These are phyloP conservation scores for Ophion ventricosus DNA, from an alignment of 2,888 invertebrate species.

Conservation along the genomic window DNA sequence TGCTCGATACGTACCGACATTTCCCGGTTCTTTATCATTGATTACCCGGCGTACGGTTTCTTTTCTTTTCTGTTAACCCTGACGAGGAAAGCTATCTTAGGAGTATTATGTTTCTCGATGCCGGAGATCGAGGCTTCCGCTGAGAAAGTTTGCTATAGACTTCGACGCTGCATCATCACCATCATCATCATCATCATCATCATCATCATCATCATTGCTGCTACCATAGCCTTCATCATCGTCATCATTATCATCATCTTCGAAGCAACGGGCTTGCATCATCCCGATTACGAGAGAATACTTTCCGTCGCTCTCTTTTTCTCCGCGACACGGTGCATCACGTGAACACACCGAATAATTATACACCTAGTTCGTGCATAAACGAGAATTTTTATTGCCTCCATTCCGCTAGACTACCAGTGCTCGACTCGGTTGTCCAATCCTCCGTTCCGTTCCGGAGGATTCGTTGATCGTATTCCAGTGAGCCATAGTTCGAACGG, in stretches of 20 bases:
- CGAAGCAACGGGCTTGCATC: constrained; percentile 50
- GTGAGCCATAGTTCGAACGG: not conserved
- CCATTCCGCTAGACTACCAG: not conserved
- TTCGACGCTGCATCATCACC: constrained; percentile 36
- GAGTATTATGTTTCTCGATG: constrained; percentile 39
- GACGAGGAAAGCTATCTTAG: constrained; percentile 26
- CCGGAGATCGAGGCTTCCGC: constrained; percentile 33
- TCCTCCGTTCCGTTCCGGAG: not conserved
- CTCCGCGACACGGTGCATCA: constrained; percentile 33
- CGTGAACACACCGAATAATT: constrained; percentile 46
- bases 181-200: constrained; percentile 33
- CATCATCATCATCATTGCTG: constrained; percentile 38
- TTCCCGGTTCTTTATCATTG: constrained; percentile 64
- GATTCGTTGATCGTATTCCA: not conserved
- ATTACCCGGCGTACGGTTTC: constrained; percentile 41
- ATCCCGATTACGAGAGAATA: constrained; percentile 41
- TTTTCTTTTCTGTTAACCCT: constrained; percentile 34
- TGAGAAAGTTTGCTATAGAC: constrained; percentile 36
- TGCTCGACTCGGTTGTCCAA: constrained; percentile 2
- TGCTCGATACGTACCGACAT: constrained; percentile 53
- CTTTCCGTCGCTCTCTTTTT: constrained; percentile 32
- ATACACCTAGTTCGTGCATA: constrained; percentile 26
- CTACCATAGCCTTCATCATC: constrained; percentile 18
- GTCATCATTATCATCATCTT: constrained; percentile 43
- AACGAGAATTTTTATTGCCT: constrained; percentile 11